phyloP scores from a whole-genome alignment of 2,797 vertebrate species.

The Todus mexicanus region DNA sequence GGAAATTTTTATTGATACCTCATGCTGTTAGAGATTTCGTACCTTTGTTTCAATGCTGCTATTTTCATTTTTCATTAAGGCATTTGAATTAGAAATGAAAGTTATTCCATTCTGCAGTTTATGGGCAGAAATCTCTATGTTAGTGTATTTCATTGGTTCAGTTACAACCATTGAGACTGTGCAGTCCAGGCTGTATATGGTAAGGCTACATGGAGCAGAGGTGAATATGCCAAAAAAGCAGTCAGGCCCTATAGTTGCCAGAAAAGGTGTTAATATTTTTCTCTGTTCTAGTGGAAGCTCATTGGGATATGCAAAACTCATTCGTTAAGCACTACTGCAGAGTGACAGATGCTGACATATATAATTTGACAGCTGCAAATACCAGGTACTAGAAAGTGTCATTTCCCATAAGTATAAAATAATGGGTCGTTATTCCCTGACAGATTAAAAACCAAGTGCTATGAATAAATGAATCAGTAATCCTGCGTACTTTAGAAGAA shows the following conservation, averaged over 20 bases:
- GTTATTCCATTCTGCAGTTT: background rate
- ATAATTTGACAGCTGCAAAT: conserved; percentile 61
- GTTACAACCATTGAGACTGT: background rate
- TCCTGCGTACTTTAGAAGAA: conserved; percentile 49
- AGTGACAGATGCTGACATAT: conserved; percentile 58
- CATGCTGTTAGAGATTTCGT: background rate
- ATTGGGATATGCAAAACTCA: conserved; percentile 40
- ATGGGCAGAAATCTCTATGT: background rate
- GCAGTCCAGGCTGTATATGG: background rate
- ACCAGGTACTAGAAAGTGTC: conserved; percentile 61
- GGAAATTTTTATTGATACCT: background rate
- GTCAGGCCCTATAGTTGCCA: background rate
- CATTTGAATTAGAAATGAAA: background rate
- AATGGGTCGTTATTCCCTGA: conserved; percentile 63
- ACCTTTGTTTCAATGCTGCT: background rate
- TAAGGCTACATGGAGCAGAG: background rate
- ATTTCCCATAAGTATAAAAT: conserved; percentile 69
- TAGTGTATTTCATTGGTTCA: background rate
- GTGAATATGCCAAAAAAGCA: background rate
- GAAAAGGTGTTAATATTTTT: conserved; percentile 45
- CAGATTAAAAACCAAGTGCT: conserved; percentile 61
- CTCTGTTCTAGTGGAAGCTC: conserved; percentile 1
- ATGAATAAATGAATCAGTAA: conserved; percentile 53
- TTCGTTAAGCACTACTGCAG: conserved; percentile 9
- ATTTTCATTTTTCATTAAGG: background rate